Evolutionary conservation across 2,888 invertebrate genomes (phyloP), one percentile per base, ranked within the genome.

Genomic region (Pyralis farinalis): DNA sequence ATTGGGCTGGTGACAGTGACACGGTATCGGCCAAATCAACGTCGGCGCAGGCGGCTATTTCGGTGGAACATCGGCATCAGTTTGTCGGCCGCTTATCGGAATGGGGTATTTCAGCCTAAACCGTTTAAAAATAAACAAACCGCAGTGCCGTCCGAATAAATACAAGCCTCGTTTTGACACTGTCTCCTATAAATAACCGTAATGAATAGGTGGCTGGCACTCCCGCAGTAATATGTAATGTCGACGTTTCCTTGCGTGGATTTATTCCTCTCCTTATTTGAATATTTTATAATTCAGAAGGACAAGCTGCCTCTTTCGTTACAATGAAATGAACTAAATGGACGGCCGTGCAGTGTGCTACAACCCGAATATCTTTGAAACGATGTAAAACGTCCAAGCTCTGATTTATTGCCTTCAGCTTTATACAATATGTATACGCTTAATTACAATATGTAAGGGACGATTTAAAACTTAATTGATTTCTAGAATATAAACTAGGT

Each of bases 171-270:
- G 72, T 71, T 85, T 83, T 84, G 84, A 84, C 84, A 86, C 71
- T 73, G 78, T 71, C 76, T 66, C 75, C 83, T 84, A 87, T 87
- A 85, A 87, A 87, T 87, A 86, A 84, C 71, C 62, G 79, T 86
- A 87, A 86, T 87, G 85, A 85, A 85, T 86, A 80, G 84, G 74
- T 73, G 73, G 73, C 66, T 71, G 74, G 71, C 80, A 74, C 74
- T 71, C 78, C 74, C 73, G 74, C 71, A 71, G 78, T 71, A 76
- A 82, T 81, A 76, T 76, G 82, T 83, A 83, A 83, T 79, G 80
- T 74, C 71, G 73, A 76, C 76, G 68, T 78, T 77, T 79, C 76
- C 81, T 77, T 70, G 75, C 70, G 55, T 70, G 68, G 73, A 83
- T 83, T 83, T 83, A 81, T 84, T 75, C 68, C 66, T 63, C 69